Conservation (phyloP, 1,140 invertebrate genomes). For the Hyles euphorbiae region DNA sequence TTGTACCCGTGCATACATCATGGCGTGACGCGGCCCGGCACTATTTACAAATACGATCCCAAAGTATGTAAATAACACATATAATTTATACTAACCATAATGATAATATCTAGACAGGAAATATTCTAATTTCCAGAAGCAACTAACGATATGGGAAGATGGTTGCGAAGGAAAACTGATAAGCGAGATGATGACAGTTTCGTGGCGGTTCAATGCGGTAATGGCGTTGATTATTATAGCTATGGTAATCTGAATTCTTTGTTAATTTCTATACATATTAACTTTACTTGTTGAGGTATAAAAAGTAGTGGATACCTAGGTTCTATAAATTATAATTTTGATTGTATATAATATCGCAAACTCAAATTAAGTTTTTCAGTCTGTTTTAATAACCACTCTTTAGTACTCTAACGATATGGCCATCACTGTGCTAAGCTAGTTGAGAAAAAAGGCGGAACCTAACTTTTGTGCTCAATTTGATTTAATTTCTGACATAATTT, state of each 20-base stretch:
- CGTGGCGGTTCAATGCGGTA: constrained; percentile 61
- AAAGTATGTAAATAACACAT: constrained; percentile 8
- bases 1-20: constrained; percentile 62
- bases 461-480: no score
- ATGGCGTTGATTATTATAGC: constrained; percentile 51
- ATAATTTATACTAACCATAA: background rate
- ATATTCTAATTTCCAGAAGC: constrained; percentile 30
- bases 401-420: no score
- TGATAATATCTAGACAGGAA: background rate
- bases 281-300: no score
- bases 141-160: constrained; percentile 56
- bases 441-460: no score
- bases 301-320: no score
- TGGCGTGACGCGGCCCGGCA: constrained; percentile 41
- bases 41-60: constrained; percentile 60
- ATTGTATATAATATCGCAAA: no score
- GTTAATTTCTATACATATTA: no score
- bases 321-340: no score
- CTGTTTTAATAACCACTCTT: no score
- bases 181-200: constrained; percentile 61
- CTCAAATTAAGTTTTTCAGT: no score
- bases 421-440: no score
- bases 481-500: no score
- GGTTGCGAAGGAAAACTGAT: constrained; percentile 68
- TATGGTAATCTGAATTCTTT: constrained; percentile 2